A percentile compares a stretch with the other conserved stretches of the same genome.
These are phyloP conservation scores for Melanerpes aurifrons DNA, from an alignment of 2,113 vertebrate genomes.

Conservation along the genomic window DNA sequence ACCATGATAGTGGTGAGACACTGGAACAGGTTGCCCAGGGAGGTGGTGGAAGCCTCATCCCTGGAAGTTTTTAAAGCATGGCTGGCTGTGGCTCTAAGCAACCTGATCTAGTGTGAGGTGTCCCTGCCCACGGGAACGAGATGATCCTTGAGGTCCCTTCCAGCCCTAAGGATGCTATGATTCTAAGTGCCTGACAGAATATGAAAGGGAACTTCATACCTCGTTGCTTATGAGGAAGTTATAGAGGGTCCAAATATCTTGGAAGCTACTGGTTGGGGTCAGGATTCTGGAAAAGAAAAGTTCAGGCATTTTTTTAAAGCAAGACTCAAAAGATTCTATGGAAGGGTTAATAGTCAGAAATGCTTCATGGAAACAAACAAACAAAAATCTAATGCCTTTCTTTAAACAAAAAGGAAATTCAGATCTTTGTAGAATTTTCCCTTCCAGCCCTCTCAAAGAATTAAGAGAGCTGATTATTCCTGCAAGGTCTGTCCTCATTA, in stretches of 20 bases:
- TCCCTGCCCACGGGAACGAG: too few species aligned
- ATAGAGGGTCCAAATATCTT: conserved; percentile 85
- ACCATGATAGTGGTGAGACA: too few species aligned
- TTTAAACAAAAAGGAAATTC: not conserved
- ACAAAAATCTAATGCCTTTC: not conserved
- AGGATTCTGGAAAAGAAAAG: conserved; percentile 80
- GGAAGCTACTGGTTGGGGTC: conserved; percentile 79
- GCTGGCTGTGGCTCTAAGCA: too few species aligned
- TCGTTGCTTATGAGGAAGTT: conserved; percentile 80
- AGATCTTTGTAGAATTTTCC: not conserved
- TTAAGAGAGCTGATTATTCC: conserved; percentile 19
- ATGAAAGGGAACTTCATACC: conserved; percentile 75
- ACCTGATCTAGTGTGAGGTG: too few species aligned
- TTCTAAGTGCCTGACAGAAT: not conserved
- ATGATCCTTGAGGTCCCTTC: too few species aligned
- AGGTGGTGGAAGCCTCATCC: too few species aligned
- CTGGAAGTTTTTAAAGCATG: not conserved
- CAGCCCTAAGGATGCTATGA: too few species aligned
- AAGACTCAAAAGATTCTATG: not conserved
- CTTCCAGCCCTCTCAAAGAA: not conserved
- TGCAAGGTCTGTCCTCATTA: conserved; percentile 33
- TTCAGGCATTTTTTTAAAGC: not conserved
- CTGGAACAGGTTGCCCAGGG: too few species aligned
- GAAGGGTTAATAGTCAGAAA: not conserved
- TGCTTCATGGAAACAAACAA: not conserved